phyloP scores from a whole-genome alignment of 2,797 vertebrate species.

The Lacerta agilis region DNA sequence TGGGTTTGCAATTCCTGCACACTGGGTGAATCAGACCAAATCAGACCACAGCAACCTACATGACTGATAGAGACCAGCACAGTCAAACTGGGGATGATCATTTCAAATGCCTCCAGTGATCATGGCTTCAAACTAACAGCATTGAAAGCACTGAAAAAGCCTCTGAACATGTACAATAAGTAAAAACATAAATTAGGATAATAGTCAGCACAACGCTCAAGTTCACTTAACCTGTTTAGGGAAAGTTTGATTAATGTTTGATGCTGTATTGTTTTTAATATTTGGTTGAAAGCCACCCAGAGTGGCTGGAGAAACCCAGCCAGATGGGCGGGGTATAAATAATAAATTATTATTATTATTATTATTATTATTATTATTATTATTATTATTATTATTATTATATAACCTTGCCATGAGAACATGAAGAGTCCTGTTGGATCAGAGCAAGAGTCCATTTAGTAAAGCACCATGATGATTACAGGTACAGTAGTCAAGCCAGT shows the following conservation, averaged over 20 bases:
- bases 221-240: neutral
- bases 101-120: neutral
- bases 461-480: neutral
- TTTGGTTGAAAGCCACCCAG: too few species aligned
- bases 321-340: too few species aligned
- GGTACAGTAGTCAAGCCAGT: neutral
- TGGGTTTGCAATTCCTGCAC: neutral
- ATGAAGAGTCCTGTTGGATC: neutral
- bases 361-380: too few species aligned
- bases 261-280: too few species aligned
- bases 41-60: neutral
- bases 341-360: too few species aligned
- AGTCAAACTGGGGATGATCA: neutral
- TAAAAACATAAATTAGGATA: neutral
- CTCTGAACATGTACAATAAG: neutral
- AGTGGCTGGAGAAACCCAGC: too few species aligned
- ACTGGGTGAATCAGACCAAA: neutral
- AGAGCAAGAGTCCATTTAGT: neutral
- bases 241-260: too few species aligned
- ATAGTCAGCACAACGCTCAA: neutral
- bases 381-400: too few species aligned
- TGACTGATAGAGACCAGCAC: neutral
- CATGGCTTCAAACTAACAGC: neutral
- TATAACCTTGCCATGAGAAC: neutral
- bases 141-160: neutral